These are phyloP conservation scores for Glaucomys volans DNA, from an alignment of 2,113 vertebrate genomes.

Conservation along the genomic window DNA sequence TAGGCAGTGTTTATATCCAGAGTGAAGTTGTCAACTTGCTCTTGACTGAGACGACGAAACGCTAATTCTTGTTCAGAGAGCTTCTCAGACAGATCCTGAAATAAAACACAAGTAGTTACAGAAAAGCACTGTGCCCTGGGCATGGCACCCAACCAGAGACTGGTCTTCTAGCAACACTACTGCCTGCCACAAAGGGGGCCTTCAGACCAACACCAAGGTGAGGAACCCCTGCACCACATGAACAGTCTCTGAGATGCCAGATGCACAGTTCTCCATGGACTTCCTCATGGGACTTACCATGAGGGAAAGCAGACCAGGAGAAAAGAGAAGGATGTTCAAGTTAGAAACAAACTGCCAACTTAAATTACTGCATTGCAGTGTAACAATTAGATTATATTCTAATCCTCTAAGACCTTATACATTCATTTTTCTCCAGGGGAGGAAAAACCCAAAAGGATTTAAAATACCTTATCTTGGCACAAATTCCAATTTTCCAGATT, in stretches of 20 bases:
- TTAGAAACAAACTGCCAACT: background rate
- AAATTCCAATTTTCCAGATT: slow-evolving; percentile 29
- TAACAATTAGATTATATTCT: background rate
- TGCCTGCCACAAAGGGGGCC: background rate
- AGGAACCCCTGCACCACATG: no score
- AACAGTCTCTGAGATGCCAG: no score
- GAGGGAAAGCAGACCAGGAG: background rate
- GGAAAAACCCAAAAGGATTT: slow-evolving; percentile 21
- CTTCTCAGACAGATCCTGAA: slow-evolving; percentile 92
- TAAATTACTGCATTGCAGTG: background rate
- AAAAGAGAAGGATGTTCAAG: background rate
- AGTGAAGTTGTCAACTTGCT: slow-evolving; percentile 97
- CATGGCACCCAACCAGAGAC: background rate
- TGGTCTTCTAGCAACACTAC: background rate
- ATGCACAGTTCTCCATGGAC: background rate
- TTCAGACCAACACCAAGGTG: background rate
- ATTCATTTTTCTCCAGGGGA: background rate
- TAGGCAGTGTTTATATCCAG: slow-evolving; percentile 97
- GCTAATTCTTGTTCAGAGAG: slow-evolving; percentile 93
- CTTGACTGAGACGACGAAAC: slow-evolving; percentile 94
- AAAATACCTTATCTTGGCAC: background rate
- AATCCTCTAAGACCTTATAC: background rate
- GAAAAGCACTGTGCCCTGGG: background rate
- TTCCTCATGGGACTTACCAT: background rate
- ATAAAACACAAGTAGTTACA: background rate